Evolutionary conservation across 1,140 invertebrate species (phyloP).

Genomic region (Pantala flavescens): DNA sequence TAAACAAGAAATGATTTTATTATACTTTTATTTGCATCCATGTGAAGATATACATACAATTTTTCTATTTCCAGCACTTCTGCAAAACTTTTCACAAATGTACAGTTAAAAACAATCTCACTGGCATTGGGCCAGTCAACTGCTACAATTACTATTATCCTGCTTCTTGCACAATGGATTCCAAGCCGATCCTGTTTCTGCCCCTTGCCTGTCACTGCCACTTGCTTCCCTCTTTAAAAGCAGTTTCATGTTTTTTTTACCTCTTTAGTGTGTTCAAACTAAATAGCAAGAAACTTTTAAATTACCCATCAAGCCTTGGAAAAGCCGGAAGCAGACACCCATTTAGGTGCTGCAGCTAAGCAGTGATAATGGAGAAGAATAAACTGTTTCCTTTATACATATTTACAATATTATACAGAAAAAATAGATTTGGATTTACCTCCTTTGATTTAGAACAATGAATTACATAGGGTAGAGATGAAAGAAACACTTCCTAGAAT

Average conservation of each 20-base stretch:
- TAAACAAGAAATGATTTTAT: too few relatives aligned
- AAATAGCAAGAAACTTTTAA: conserved; percentile 4
- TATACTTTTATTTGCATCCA: background rate
- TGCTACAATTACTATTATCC: background rate
- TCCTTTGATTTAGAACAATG: background rate
- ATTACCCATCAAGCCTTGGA: conserved; percentile 8
- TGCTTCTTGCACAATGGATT: background rate
- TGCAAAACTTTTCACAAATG: conserved; percentile 10
- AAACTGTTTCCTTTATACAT: background rate
- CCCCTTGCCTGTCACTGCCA: conserved; percentile 1
- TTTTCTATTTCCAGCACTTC: conserved; percentile 1
- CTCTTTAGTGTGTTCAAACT: conserved; percentile 6
- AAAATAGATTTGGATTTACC: background rate
- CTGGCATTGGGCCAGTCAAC: background rate
- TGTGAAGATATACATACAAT: background rate
- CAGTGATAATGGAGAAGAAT: background rate
- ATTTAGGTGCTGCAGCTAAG: background rate
- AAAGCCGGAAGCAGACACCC: background rate
- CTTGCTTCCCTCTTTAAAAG: background rate
- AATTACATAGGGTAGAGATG: too few relatives aligned
- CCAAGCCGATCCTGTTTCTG: conserved; percentile 2
- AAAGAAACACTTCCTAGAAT: too few relatives aligned
- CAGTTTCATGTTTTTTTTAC: background rate
- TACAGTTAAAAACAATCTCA: conserved; percentile 7
- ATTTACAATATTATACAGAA: conserved; percentile 6